Percentiles rank a stretch among this genome's conserved stretches.
phyloP scores from a whole-genome alignment of 2,797 vertebrate species.

The Melopsittacus undulatus region DNA sequence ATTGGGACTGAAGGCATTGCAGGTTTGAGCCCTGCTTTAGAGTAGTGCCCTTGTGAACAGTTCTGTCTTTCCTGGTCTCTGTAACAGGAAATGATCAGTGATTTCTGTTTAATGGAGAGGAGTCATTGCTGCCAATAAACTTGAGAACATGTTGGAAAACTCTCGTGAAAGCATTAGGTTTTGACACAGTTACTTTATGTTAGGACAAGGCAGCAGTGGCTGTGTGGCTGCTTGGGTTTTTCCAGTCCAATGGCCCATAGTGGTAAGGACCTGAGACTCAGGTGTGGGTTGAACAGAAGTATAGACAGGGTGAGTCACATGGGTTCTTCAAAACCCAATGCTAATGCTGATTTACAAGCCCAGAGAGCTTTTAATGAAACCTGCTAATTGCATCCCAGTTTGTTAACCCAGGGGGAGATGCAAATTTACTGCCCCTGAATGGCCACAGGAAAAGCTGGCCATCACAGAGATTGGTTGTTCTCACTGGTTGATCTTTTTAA shows the following conservation, averaged over 20 bases:
- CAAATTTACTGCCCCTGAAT: not conserved
- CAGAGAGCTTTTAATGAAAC: slow-evolving; percentile 7
- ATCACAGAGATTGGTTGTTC: not conserved
- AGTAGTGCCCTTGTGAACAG: not conserved
- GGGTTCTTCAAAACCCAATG: not conserved
- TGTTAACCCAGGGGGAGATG: not conserved
- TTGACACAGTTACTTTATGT: not conserved
- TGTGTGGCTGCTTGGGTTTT: not conserved
- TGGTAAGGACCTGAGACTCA: not conserved
- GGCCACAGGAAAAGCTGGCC: not conserved
- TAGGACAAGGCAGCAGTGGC: not conserved
- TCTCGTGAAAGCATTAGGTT: not conserved
- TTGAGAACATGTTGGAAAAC: not conserved
- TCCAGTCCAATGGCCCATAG: not conserved
- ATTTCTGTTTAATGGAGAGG: not conserved
- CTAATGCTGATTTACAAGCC: not conserved
- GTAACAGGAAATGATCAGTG: not conserved
- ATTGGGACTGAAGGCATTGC: not conserved
- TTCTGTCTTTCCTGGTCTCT: not conserved
- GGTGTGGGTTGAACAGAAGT: not conserved
- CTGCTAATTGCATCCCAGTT: not conserved
- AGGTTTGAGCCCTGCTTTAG: not conserved
- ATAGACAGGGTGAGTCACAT: not conserved
- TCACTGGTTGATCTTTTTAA: not conserved
- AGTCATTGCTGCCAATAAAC: not conserved